Conservation (phyloP, 2,113 vertebrate genomes). For the Gymnocephalus cernua region DNA sequence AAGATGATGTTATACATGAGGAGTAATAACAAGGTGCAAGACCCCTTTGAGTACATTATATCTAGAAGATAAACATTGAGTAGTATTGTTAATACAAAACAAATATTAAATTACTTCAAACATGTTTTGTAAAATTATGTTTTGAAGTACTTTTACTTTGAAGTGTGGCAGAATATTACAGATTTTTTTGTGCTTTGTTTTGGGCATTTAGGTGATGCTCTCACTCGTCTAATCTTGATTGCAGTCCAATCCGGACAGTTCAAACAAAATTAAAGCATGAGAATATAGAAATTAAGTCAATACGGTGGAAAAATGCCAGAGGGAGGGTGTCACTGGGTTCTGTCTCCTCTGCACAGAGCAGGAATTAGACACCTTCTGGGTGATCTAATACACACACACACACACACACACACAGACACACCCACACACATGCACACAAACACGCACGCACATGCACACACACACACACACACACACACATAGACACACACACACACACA, state of each 20-base stretch:
- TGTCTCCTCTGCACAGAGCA: constrained; percentile 4
- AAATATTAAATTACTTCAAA: background rate
- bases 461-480: background rate
- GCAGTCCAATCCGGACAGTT: no score
- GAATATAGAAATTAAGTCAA: background rate
- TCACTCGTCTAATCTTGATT: background rate
- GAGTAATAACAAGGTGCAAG: no score
- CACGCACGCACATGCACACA: background rate
- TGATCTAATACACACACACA: constrained; percentile 20
- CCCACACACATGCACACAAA: constrained; percentile 7
- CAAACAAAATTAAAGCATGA: background rate
- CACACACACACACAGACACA: constrained; percentile 6
- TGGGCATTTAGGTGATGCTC: background rate
- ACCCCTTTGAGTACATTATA: background rate
- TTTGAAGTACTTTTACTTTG: background rate
- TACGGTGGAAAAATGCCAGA: background rate
- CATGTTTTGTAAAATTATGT: background rate
- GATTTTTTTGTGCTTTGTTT: background rate
- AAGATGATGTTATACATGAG: background rate
- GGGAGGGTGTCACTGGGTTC: background rate
- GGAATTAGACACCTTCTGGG: constrained; percentile 19
- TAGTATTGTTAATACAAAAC: background rate
- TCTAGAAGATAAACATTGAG: background rate
- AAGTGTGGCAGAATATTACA: background rate
- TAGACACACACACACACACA: background rate